Evolutionary conservation across 2,888 invertebrate species (phyloP).

Genomic region (Julus scanicus): DNA sequence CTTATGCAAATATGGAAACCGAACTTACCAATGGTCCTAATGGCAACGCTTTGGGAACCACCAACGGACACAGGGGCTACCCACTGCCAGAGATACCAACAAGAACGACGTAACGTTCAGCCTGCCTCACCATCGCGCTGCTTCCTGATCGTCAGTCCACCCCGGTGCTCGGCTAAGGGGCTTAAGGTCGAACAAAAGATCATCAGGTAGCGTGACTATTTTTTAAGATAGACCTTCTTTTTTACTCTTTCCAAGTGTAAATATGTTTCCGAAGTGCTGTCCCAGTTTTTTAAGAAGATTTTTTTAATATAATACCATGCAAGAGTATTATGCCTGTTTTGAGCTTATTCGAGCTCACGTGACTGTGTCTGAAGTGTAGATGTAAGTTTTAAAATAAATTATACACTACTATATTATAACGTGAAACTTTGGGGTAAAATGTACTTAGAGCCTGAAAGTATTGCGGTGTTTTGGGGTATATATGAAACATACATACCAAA

Average conservation of each 20-base stretch:
- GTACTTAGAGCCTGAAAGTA: no score
- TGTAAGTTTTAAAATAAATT: not conserved
- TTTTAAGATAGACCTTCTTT: not conserved
- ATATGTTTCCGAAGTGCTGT: not conserved
- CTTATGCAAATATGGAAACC: conserved; percentile 55
- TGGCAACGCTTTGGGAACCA: not conserved
- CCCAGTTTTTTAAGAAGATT: not conserved
- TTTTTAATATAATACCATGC: not conserved
- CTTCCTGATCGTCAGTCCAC: not conserved
- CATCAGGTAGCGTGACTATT: not conserved
- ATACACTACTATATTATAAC: no score
- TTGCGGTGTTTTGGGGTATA: no score
- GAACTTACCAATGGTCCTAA: conserved; percentile 41
- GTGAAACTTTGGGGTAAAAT: no score
- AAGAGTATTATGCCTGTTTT: not conserved
- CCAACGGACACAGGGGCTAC: conserved; percentile 5
- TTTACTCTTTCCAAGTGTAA: conserved; percentile 1
- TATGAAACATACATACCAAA: no score
- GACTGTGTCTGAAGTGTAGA: not conserved
- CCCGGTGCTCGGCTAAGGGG: no score
- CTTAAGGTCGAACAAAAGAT: no score
- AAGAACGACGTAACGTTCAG: not conserved
- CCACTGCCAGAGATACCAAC: conserved; percentile 39
- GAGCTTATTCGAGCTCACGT: not conserved
- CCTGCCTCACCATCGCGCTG: not conserved